Conservation (phyloP, 1,140 invertebrate genomes). For the Trichogramma pretiosum region DNA sequence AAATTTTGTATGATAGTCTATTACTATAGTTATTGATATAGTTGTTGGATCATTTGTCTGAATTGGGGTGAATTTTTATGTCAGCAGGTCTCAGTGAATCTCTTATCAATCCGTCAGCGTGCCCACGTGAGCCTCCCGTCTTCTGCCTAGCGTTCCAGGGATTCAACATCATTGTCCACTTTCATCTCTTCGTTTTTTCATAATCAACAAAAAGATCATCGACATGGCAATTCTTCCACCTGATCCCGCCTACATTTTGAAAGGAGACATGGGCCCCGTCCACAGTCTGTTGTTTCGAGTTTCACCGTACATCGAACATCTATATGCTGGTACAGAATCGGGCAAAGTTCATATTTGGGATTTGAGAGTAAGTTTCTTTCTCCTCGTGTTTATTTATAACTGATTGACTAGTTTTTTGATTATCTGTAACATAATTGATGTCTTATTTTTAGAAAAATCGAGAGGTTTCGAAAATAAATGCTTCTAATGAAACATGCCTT, state of each 20-base stretch:
- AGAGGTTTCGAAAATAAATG: constrained; percentile 49
- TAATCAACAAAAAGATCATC: neutral
- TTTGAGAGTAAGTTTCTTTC: constrained; percentile 50
- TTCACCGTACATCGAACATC: constrained; percentile 49
- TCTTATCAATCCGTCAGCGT: constrained; percentile 15
- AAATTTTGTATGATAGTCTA: too few species aligned
- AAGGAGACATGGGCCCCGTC: constrained; percentile 57
- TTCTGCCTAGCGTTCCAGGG: constrained; percentile 20
- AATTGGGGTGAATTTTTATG: too few species aligned
- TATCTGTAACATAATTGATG: neutral
- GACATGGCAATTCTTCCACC: constrained; percentile 52
- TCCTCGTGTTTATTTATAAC: neutral
- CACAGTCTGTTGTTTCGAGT: constrained; percentile 56
- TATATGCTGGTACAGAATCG: constrained; percentile 58
- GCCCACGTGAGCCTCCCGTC: constrained; percentile 29
- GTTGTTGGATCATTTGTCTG: too few species aligned
- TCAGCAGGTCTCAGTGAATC: too few species aligned
- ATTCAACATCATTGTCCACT: neutral
- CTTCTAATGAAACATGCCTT: constrained; percentile 49
- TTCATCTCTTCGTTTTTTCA: neutral
- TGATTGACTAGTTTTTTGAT: neutral
- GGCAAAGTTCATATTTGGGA: constrained; percentile 64
- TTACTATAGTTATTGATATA: too few species aligned
- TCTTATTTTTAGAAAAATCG: constrained; percentile 50
- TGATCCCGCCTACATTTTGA: constrained; percentile 58